These are phyloP conservation scores for Drosophila mimetica DNA, from an alignment of 2,888 invertebrate genomes.

Conservation along the genomic window DNA sequence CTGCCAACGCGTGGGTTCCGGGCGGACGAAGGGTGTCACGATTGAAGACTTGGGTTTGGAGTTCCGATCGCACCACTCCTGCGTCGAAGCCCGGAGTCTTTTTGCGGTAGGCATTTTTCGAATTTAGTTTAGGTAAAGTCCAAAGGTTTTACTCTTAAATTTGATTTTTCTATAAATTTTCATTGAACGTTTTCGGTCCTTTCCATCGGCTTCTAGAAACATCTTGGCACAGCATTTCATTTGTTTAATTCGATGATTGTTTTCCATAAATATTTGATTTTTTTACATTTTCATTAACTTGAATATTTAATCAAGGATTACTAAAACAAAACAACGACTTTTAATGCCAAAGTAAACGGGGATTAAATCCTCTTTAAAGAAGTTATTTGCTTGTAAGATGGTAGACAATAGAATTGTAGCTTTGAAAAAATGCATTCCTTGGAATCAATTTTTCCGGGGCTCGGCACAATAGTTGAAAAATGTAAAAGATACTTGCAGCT, in stretches of 20 bases:
- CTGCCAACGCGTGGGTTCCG: slow-evolving; percentile 68
- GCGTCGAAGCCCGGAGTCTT: slow-evolving; percentile 32
- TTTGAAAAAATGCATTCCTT: not conserved
- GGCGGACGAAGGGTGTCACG: not conserved
- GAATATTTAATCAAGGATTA: not conserved
- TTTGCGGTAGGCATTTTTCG: slow-evolving; percentile 24
- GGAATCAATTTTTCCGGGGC: not conserved
- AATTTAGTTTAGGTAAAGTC: not conserved
- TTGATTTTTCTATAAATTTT: slow-evolving; percentile 2
- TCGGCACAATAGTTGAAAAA: slow-evolving; percentile 2
- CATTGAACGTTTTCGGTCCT: not conserved
- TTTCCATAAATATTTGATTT: not conserved
- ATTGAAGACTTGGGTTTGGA: slow-evolving; percentile 60
- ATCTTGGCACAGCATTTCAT: not conserved
- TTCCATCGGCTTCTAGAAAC: not conserved
- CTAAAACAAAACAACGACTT: not conserved
- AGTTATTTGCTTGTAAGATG: not conserved
- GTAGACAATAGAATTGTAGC: slow-evolving; percentile 20
- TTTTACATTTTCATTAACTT: not conserved
- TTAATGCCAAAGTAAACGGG: not conserved
- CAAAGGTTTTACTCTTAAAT: slow-evolving; percentile 1
- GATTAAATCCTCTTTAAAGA: not conserved
- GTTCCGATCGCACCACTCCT: slow-evolving; percentile 68
- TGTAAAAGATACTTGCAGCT: slow-evolving; percentile 13
- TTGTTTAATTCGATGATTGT: not conserved